Evolutionary conservation across 2,113 vertebrate species (phyloP).

Genomic region (Anhinga anhinga): DNA sequence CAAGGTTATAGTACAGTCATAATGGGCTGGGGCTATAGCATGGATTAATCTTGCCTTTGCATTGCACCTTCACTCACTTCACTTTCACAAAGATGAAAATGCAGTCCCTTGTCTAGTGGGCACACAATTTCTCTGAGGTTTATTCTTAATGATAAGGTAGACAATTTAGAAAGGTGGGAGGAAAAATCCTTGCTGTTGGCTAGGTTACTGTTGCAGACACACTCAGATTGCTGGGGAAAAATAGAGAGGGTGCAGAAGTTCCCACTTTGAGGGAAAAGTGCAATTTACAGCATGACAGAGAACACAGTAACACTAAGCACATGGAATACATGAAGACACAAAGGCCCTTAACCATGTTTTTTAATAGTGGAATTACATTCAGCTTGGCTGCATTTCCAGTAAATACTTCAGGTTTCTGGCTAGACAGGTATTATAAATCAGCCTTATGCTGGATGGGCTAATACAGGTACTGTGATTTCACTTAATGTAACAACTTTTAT

Average conservation of each 20-base stretch:
- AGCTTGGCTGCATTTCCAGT: neutral
- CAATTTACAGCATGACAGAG: neutral
- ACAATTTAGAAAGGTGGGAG: neutral
- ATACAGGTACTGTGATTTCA: neutral
- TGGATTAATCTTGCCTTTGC: neutral
- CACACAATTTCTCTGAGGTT: neutral
- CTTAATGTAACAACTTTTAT: neutral
- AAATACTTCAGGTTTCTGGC: neutral
- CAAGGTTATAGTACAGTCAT: neutral
- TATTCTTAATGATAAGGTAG: neutral
- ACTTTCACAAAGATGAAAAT: neutral
- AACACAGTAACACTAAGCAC: neutral
- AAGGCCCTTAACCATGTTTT: neutral
- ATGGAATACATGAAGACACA: neutral
- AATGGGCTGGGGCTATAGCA: fast-evolving
- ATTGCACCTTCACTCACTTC: neutral
- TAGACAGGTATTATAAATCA: neutral
- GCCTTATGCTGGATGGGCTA: neutral
- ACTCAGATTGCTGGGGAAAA: neutral
- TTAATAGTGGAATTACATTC: neutral
- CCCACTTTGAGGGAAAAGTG: neutral
- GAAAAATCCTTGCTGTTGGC: neutral
- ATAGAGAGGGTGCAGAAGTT: neutral
- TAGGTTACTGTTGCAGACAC: neutral
- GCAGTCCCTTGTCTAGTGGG: neutral